Percentiles rank a stretch among this genome's conserved stretches.
These are phyloP conservation scores for Drosophila setifemur DNA, from an alignment of 1,140 invertebrate genomes.

Conservation along the genomic window DNA sequence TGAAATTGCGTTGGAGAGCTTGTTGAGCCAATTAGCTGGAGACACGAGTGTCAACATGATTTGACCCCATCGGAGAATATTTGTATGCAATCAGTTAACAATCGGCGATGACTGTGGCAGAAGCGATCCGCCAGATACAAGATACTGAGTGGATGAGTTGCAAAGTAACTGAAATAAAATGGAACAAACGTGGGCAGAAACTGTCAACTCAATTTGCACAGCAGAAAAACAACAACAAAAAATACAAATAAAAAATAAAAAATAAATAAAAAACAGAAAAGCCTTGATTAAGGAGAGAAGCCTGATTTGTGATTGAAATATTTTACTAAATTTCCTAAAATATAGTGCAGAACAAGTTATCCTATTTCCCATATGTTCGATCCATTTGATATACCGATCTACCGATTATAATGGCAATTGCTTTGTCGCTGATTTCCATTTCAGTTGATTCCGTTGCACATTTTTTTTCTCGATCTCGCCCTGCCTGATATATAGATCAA, in stretches of 20 bases:
- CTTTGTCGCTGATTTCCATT: constrained; percentile 27
- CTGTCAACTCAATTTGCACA: no score
- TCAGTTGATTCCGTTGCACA: constrained; percentile 45
- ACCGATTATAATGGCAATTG: constrained; percentile 27
- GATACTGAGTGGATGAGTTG: no score
- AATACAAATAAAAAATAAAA: no score
- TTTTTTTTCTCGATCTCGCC: constrained; percentile 1
- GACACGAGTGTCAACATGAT: constrained; percentile 63
- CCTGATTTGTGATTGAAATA: no score
- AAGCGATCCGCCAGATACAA: background rate
- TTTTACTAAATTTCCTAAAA: no score
- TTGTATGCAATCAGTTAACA: constrained; percentile 66
- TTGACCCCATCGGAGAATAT: constrained; percentile 52
- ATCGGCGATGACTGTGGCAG: constrained; percentile 8
- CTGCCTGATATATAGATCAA: constrained; percentile 27
- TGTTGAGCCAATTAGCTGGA: constrained; percentile 68
- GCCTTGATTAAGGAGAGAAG: no score
- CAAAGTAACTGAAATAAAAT: no score
- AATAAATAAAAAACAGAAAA: no score
- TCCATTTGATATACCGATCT: constrained; percentile 18
- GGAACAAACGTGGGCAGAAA: no score
- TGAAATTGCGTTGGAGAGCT: constrained; percentile 21
- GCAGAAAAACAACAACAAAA: no score
- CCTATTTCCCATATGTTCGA: constrained; percentile 11
- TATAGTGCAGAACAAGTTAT: constrained; percentile 16